phyloP scores from a whole-genome alignment of 1,140 invertebrate genomes.

The Drosophila parabipectinata region DNA sequence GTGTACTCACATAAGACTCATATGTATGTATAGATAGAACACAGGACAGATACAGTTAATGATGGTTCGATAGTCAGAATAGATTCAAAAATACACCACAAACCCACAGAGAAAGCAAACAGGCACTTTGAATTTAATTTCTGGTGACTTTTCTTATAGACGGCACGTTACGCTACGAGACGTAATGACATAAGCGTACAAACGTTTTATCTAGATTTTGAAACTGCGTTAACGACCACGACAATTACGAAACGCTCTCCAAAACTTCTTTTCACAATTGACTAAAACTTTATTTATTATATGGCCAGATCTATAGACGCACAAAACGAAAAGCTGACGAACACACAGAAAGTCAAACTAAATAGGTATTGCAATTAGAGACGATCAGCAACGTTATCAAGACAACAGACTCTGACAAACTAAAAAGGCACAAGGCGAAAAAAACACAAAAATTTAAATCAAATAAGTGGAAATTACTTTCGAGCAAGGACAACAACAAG shows the following conservation, averaged over 20 bases:
- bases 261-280: slow-evolving; percentile 21
- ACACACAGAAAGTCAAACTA: slow-evolving; percentile 55
- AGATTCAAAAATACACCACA: slow-evolving; percentile 30
- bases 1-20: slow-evolving; percentile 60
- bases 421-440: slow-evolving; percentile 39
- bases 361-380: slow-evolving; percentile 49
- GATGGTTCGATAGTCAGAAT: slow-evolving; percentile 22
- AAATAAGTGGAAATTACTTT: slow-evolving; percentile 33
- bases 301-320: slow-evolving; percentile 32
- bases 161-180: slow-evolving; percentile 70
- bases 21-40: slow-evolving; percentile 40
- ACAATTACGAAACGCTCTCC: slow-evolving; percentile 63
- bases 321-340: slow-evolving; percentile 64
- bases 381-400: slow-evolving; percentile 82
- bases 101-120: slow-evolving; percentile 71
- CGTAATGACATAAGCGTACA: slow-evolving; percentile 78
- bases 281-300: slow-evolving; percentile 8
- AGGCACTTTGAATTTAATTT: slow-evolving; percentile 39
- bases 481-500: slow-evolving; percentile 14
- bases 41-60: slow-evolving; percentile 44
- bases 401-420: slow-evolving; percentile 84
- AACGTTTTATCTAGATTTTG: slow-evolving; percentile 18
- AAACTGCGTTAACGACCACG: slow-evolving; percentile 37
- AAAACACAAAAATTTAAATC: slow-evolving; percentile 32
- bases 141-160: slow-evolving; percentile 19